Conservation (phyloP, 2,888 invertebrate genomes). For the Apodemia mormo region DNA sequence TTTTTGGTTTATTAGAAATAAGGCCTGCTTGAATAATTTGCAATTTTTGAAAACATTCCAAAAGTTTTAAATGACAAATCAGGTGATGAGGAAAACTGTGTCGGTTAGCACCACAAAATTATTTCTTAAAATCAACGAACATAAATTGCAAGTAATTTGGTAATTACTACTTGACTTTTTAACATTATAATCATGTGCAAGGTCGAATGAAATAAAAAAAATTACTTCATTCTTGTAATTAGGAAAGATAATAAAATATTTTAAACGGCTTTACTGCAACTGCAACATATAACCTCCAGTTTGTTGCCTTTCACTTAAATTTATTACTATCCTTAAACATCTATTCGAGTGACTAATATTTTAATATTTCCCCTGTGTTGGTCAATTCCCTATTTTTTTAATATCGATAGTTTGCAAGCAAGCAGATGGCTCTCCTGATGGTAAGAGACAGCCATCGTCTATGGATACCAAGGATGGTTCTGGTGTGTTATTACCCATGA, state of each 20-base stretch:
- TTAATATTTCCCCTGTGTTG: neutral
- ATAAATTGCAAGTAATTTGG: constrained; percentile 40
- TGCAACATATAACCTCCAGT: constrained; percentile 46
- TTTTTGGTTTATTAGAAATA: too few species aligned
- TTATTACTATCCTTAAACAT: constrained; percentile 22
- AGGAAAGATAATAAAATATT: constrained; percentile 45
- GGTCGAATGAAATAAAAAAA: constrained; percentile 50
- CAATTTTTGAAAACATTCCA: neutral
- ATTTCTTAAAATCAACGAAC: constrained; percentile 27
- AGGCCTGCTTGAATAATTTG: too few species aligned
- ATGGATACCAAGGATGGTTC: too few species aligned
- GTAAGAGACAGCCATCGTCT: too few species aligned
- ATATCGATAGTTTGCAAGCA: too few species aligned
- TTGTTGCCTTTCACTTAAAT: constrained; percentile 46
- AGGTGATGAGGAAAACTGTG: neutral
- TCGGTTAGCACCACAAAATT: neutral
- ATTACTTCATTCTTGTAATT: constrained; percentile 44
- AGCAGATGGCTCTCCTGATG: too few species aligned
- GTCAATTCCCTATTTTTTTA: too few species aligned
- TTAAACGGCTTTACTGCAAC: constrained; percentile 8
- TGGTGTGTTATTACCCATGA: too few species aligned
- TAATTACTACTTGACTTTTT: constrained; percentile 42
- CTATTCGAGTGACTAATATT: neutral
- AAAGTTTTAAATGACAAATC: neutral
- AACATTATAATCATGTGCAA: constrained; percentile 50